Conservation (phyloP, 64 coral and sea anemone genomes). For the Pocillopora verrucosa region DNA sequence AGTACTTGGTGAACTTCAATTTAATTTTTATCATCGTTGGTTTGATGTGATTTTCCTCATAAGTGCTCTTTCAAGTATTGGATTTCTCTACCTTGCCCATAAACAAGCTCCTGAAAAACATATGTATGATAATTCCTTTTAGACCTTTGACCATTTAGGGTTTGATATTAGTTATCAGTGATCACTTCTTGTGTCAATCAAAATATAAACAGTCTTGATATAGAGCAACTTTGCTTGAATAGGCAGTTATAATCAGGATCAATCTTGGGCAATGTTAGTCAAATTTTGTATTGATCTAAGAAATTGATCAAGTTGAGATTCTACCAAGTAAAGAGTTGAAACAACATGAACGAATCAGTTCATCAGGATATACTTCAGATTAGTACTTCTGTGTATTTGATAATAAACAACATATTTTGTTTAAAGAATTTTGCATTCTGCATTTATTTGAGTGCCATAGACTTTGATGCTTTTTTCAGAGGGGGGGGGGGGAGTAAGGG, state of each 20-base stretch:
- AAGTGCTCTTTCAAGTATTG: conserved; percentile 98
- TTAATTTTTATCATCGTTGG: conserved; percentile 99
- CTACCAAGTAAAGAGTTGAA: too few species aligned
- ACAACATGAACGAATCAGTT: too few species aligned
- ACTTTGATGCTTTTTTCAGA: too few species aligned
- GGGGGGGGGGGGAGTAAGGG: too few species aligned
- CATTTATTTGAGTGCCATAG: too few species aligned
- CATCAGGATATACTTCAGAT: too few species aligned
- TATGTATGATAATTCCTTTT: conserved; percentile 83
- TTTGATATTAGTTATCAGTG: too few species aligned
- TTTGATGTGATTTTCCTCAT: conserved; percentile 99
- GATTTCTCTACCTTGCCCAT: conserved; percentile 95
- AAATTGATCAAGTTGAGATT: too few species aligned
- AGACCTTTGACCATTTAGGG: neutral
- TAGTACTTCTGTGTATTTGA: too few species aligned
- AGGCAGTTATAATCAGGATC: neutral
- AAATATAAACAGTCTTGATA: neutral
- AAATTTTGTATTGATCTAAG: too few species aligned
- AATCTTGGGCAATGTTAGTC: neutral
- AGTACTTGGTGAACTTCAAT: conserved; percentile 94
- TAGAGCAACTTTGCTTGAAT: neutral
- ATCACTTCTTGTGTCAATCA: neutral
- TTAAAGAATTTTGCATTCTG: too few species aligned
- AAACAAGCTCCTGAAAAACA: conserved; percentile 99
- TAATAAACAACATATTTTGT: too few species aligned